Evolutionary conservation across 2,797 vertebrate species (phyloP).

Genomic region (Orientallactaga sibirica): DNA sequence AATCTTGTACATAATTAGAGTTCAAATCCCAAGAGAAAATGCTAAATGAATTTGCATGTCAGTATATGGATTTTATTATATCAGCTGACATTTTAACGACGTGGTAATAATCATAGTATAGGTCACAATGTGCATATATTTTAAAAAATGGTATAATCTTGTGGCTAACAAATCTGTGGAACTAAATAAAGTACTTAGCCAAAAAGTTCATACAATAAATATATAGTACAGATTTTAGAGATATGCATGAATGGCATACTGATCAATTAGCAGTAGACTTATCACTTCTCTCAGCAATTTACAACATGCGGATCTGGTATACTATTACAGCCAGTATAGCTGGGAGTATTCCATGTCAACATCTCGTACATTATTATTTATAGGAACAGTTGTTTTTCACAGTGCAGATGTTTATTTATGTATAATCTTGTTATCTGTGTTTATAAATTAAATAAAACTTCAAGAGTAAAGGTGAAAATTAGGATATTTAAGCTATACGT

Average conservation of each 20-base stretch:
- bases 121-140: neutral
- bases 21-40: conserved; percentile 62
- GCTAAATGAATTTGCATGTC: conserved; percentile 31
- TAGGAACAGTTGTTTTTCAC: neutral
- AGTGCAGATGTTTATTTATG: neutral
- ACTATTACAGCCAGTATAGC: neutral
- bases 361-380: neutral
- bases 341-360: neutral
- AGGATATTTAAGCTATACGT: neutral
- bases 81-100: conserved; percentile 3
- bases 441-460: conserved; percentile 30
- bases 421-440: neutral
- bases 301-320: too few species aligned
- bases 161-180: neutral
- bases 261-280: neutral
- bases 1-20: conserved; percentile 71
- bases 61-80: neutral
- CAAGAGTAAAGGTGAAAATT: neutral
- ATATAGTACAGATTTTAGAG: conserved; percentile 12
- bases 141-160: neutral
- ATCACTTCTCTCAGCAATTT: too few species aligned
- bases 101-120: conserved; percentile 34
- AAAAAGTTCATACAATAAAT: neutral
- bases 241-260: neutral
- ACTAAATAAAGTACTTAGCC: neutral